Evolutionary conservation across 2,888 invertebrate species (phyloP).

Genomic region (Seira sanloemensis): DNA sequence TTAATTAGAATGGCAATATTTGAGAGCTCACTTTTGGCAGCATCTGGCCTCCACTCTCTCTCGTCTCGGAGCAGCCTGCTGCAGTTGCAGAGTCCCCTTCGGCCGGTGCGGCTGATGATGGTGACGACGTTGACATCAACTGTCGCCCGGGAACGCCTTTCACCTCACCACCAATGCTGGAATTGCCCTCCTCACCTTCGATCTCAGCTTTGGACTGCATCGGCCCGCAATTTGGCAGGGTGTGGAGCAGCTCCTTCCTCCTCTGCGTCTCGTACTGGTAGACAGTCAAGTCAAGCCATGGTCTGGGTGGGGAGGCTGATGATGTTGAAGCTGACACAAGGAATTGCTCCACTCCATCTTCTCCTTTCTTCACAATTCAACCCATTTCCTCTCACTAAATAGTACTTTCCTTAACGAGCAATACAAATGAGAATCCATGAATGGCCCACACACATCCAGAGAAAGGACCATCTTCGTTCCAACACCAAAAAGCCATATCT

Average conservation of each 20-base stretch:
- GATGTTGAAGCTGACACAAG: constrained; percentile 51
- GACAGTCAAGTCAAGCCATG: constrained; percentile 55
- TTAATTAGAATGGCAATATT: constrained; percentile 1
- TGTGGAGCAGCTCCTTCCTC: constrained; percentile 44
- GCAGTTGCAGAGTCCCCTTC: background rate
- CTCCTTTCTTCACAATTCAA: constrained; percentile 70
- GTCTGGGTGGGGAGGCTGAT: constrained; percentile 34
- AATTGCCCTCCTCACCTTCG: constrained; percentile 38
- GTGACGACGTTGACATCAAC: background rate
- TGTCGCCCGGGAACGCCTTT: background rate
- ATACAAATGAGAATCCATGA: constrained; percentile 71
- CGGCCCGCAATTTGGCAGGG: constrained; percentile 47
- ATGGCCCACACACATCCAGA: constrained; percentile 60
- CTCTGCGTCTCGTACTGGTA: constrained; percentile 22
- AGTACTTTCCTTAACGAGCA: constrained; percentile 72
- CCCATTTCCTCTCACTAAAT: constrained; percentile 69
- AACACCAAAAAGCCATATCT: constrained; percentile 16
- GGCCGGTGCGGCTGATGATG: constrained; percentile 12
- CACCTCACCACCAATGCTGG: background rate
- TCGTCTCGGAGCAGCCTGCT: constrained; percentile 8
- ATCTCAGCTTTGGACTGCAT: constrained; percentile 16
- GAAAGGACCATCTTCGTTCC: constrained; percentile 31
- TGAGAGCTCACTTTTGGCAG: constrained; percentile 6
- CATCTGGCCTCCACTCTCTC: constrained; percentile 21
- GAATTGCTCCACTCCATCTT: constrained; percentile 67